Percentiles rank a stretch among this genome's conserved stretches.
phyloP scores from a whole-genome alignment of 2,797 vertebrate species.

The Tenualosa ilisha region DNA sequence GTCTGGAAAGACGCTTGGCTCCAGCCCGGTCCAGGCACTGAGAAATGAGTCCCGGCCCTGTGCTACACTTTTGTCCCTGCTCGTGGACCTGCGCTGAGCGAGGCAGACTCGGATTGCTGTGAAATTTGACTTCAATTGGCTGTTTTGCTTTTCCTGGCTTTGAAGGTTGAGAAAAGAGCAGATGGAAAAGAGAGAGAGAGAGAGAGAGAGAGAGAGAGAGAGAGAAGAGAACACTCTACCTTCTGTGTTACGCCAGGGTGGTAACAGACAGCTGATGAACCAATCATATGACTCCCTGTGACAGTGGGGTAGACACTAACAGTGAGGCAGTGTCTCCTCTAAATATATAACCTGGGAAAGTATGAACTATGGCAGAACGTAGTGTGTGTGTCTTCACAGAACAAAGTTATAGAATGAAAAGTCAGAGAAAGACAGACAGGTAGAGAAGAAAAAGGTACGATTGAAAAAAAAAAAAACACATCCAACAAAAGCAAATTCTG shows the following conservation, averaged over 20 bases:
- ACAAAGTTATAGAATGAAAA: background rate
- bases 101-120: constrained; percentile 1
- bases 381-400: too few species aligned
- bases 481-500: background rate
- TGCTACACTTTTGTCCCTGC: constrained; percentile 34
- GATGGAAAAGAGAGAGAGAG: background rate
- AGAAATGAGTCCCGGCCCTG: constrained; percentile 43
- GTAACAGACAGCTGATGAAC: background rate
- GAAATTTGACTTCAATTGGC: constrained; percentile 36
- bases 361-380: too few species aligned
- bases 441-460: background rate
- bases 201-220: background rate
- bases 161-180: background rate
- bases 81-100: constrained; percentile 26
- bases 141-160: constrained; percentile 22
- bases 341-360: background rate
- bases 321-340: background rate
- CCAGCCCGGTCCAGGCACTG: constrained; percentile 20
- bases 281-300: background rate
- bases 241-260: background rate
- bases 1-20: background rate
- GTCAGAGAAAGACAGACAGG: background rate
- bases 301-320: background rate
- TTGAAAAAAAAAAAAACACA: background rate
- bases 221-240: background rate